phyloP scores from a whole-genome alignment of 2,113 vertebrate species.

The Setophaga kirtlandii region DNA sequence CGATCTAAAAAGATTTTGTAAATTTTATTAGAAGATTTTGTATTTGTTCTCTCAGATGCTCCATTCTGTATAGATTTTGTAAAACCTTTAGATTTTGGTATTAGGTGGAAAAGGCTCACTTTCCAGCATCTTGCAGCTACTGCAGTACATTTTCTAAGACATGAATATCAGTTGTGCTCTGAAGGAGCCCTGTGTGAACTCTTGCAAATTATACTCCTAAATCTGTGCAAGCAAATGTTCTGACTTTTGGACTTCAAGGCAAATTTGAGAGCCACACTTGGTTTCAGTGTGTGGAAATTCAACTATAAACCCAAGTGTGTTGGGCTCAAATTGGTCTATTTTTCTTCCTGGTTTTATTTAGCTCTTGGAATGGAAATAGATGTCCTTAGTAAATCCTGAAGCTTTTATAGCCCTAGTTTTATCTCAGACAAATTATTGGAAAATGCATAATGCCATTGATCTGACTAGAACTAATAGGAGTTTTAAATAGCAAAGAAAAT shows the following conservation, averaged over 20 bases:
- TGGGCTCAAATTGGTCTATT: neutral
- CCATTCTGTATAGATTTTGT: neutral
- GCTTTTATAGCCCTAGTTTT: constrained; percentile 54
- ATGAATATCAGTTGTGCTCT: neutral
- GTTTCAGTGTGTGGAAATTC: neutral
- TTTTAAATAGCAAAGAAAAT: constrained; percentile 65
- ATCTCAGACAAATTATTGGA: constrained; percentile 56
- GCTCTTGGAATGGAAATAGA: constrained; percentile 26
- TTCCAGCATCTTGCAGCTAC: neutral
- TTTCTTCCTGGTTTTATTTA: constrained; percentile 29
- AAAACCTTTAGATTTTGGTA: neutral
- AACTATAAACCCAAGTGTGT: neutral
- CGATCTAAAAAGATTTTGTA: neutral
- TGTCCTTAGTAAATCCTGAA: constrained; percentile 32
- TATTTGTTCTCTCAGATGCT: neutral
- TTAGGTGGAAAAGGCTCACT: neutral
- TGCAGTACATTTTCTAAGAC: neutral
- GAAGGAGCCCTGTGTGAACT: neutral
- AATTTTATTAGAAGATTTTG: neutral
- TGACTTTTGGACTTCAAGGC: neutral
- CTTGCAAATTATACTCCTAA: neutral
- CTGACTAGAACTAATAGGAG: constrained; percentile 59
- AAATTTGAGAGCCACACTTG: neutral
- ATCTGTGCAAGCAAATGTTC: neutral
- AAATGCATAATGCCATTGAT: constrained; percentile 71